A percentile compares a stretch with the other conserved stretches of the same genome.
phyloP scores from a whole-genome alignment of 2,888 invertebrate genomes.

The Gibbula magus region DNA sequence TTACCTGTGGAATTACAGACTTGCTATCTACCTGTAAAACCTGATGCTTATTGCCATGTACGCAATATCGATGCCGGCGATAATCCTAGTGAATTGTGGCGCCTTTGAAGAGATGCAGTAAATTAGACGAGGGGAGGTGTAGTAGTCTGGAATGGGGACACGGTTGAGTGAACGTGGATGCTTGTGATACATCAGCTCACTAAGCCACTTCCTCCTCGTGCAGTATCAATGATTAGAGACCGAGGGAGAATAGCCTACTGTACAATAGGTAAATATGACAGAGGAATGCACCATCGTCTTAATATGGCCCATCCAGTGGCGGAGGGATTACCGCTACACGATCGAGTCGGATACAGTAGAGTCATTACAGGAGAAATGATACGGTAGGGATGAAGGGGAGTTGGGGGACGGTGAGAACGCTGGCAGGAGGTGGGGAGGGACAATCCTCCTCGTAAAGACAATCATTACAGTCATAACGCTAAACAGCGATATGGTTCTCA shows the following conservation, averaged over 20 bases:
- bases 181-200: background rate
- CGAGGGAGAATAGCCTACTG: background rate
- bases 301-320: background rate
- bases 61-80: background rate
- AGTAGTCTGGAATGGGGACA: background rate
- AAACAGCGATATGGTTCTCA: slow-evolving; percentile 11
- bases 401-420: background rate
- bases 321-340: background rate
- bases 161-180: background rate
- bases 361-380: background rate
- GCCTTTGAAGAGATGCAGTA: slow-evolving; percentile 6
- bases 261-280: slow-evolving; percentile 7
- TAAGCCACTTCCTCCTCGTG: background rate
- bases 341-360: no score
- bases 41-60: background rate
- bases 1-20: slow-evolving; percentile 12
- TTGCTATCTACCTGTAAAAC: background rate
- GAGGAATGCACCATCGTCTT: background rate
- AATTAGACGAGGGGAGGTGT: slow-evolving; percentile 5
- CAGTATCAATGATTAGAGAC: background rate
- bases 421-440: background rate
- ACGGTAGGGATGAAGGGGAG: background rate
- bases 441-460: background rate
- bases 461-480: background rate
- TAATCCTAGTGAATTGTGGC: background rate